Evolutionary conservation across 2,113 vertebrate species (phyloP).

Genomic region (Nicator chloris): DNA sequence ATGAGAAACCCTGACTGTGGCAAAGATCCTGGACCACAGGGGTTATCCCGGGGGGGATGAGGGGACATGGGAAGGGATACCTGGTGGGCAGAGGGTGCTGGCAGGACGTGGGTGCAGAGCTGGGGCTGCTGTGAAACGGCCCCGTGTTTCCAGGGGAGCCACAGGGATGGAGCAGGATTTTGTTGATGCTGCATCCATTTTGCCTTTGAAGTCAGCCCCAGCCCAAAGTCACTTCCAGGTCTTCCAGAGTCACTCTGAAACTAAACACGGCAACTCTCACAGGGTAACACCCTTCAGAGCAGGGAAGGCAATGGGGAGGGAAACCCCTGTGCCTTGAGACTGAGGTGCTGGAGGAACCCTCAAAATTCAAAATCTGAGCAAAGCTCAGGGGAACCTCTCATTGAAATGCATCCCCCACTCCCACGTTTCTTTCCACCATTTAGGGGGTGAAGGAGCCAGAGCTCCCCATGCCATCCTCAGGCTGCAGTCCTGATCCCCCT

Average conservation of each 20-base stretch:
- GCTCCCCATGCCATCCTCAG: neutral
- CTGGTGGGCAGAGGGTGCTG: neutral
- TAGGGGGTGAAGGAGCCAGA: neutral
- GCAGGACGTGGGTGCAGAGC: neutral
- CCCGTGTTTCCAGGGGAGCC: neutral
- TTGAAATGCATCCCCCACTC: neutral
- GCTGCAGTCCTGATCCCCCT: rapidly evolving
- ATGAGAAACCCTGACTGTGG: neutral
- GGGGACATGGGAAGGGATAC: neutral
- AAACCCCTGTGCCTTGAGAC: neutral
- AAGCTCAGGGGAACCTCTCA: neutral
- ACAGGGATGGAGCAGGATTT: neutral
- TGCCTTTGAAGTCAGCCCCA: neutral
- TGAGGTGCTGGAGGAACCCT: neutral
- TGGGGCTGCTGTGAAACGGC: neutral
- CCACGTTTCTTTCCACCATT: rapidly evolving
- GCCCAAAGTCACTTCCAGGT: neutral
- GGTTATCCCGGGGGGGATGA: neutral
- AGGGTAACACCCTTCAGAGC: neutral
- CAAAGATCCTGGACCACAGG: neutral
- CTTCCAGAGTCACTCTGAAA: neutral
- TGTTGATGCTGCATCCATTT: neutral
- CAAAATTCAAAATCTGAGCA: neutral
- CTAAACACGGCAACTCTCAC: neutral
- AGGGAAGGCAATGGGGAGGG: neutral